Base-by-base conservation (phyloP, 2,888 invertebrate species). In the Drosophila aldrichi region DNA sequence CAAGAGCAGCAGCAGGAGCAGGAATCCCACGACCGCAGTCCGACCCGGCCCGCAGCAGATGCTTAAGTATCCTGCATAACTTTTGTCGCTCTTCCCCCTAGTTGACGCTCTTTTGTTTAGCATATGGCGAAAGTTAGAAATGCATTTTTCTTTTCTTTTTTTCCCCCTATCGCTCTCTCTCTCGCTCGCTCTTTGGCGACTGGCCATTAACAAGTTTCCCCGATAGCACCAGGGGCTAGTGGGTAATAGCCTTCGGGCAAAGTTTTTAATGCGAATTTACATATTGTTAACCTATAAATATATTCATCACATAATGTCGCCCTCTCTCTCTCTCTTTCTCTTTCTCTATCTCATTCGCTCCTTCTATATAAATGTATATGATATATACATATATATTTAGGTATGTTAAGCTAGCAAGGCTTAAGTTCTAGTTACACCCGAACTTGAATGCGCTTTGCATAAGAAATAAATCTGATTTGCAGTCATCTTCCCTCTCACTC, bases 61-160 rank as follows among this genome's bases (percentile, higher is more conserved):
- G 34, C 68, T 60, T 58, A 65, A 75, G 57, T 65, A 65, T 55
- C 54, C 65, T 54, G 54, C 38, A 54, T 40, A 58, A 70, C 58
- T 59, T 56, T 70, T 49, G 51, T 66, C 36, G 38, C 65, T 16
- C 65, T 16, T 2, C 22, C 34, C 49, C 41, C 18, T 25, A 7
- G 48, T 34, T 20, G 36, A 22, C 41, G 22, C 44, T 49, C 36
- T 55, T 29, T 56, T 65, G 70, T 58, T 74, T 74, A 70, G 76
- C 77, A 71, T 76, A 76, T 60, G 76, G 63, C 62, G 60, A 60
- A 76, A 71, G 77, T 75, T 67, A 44, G 41, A 63, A 67, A 67
- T 75, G 66, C 56, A 76, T 74, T 75, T 70, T 70, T 56, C 66
- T 25, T 32, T 32, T 3, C 10, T 14, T 36, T 25, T 25, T 10